These are phyloP conservation scores for Orius insidiosus DNA, from an alignment of 1,140 invertebrate genomes.

Conservation along the genomic window DNA sequence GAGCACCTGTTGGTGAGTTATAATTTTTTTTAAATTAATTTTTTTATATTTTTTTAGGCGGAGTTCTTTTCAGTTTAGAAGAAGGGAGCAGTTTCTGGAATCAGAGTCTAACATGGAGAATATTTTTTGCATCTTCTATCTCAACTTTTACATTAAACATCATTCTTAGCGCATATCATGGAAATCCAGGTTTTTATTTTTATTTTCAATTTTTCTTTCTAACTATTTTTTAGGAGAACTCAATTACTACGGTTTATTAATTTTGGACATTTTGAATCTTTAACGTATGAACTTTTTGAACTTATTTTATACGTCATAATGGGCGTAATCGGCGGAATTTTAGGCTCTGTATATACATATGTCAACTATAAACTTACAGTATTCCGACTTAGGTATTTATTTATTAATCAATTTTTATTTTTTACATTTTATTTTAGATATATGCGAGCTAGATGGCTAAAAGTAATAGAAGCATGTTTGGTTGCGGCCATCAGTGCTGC, in stretches of 20 bases:
- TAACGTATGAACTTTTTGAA: constrained; percentile 75
- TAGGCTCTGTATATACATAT: constrained; percentile 88
- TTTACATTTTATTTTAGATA: constrained; percentile 33
- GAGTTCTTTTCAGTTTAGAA: constrained; percentile 92
- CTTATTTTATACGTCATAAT: constrained; percentile 82
- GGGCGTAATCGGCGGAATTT: constrained; percentile 71
- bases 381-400: constrained; percentile 57
- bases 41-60: constrained; percentile 40
- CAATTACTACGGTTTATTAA: constrained; percentile 64
- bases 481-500: constrained; percentile 71
- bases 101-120: constrained; percentile 90
- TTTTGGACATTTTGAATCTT: constrained; percentile 85
- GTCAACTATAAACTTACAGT: constrained; percentile 80
- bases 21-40: constrained; percentile 1
- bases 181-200: constrained; percentile 64
- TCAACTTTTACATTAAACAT: constrained; percentile 90
- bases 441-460: constrained; percentile 49
- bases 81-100: constrained; percentile 99
- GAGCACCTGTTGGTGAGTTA: constrained; percentile 73
- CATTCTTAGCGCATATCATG: constrained; percentile 76
- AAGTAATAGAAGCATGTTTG: constrained; percentile 71
- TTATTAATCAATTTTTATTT: background rate
- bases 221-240: constrained; percentile 30
- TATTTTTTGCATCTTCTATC: constrained; percentile 96
- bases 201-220: constrained; percentile 11